Evolutionary conservation across 2,888 invertebrate genomes (phyloP).

Genomic region (Agrochola lota): DNA sequence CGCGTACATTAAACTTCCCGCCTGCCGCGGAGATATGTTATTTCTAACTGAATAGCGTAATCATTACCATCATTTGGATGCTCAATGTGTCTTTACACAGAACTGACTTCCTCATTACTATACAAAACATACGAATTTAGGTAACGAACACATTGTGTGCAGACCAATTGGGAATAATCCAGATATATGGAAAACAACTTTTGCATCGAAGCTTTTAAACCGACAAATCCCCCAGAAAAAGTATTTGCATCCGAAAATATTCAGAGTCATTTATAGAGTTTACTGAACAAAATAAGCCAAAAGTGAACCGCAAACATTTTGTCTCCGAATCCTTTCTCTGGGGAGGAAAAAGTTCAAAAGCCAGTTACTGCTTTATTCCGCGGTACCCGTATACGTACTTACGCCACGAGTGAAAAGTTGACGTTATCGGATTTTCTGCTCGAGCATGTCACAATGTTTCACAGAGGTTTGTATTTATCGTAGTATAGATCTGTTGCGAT

Average conservation of each 20-base stretch:
- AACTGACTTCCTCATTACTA: conserved; percentile 42
- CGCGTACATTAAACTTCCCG: conserved; percentile 58
- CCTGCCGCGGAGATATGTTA: conserved; percentile 43
- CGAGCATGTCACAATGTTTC: conserved; percentile 50
- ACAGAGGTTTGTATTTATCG: conserved; percentile 51
- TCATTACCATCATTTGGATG: conserved; percentile 54
- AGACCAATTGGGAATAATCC: conserved; percentile 17
- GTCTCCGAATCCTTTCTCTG: conserved; percentile 67
- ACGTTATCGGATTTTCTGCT: conserved; percentile 68
- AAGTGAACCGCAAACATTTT: conserved; percentile 69
- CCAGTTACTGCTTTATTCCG: conserved; percentile 65
- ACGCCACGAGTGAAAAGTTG: conserved; percentile 69
- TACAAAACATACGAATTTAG: conserved; percentile 26
- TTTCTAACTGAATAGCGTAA: conserved; percentile 56
- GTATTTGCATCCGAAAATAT: conserved; percentile 54
- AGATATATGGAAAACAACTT: neutral
- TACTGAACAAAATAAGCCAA: conserved; percentile 64
- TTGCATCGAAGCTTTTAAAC: conserved; percentile 38
- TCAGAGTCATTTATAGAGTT: conserved; percentile 61
- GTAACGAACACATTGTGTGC: conserved; percentile 39
- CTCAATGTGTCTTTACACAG: conserved; percentile 39
- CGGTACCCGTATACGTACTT: conserved; percentile 58
- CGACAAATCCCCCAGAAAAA: conserved; percentile 28
- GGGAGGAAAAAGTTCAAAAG: conserved; percentile 70
- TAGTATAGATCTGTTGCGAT: conserved; percentile 43